Conservation (phyloP, 2,113 vertebrate genomes). For the Neofelis nebulosa region DNA sequence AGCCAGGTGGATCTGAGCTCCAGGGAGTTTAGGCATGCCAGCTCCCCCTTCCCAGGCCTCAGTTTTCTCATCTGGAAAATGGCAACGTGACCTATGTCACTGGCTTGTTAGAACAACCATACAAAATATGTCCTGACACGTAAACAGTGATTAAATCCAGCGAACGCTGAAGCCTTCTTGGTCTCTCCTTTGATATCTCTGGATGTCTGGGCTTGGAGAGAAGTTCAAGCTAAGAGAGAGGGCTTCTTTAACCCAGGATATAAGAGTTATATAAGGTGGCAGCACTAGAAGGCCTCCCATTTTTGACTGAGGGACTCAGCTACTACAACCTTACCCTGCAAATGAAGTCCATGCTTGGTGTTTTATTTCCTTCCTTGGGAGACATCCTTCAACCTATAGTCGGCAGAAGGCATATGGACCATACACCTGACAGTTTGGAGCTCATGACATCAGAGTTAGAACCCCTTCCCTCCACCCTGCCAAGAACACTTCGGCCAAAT, state of each 20-base stretch:
- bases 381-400: background rate
- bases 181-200: background rate
- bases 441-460: background rate
- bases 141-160: background rate
- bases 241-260: background rate
- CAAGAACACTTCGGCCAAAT: background rate
- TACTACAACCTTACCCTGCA: too few relatives aligned
- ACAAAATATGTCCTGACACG: background rate
- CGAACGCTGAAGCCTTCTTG: background rate
- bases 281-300: background rate
- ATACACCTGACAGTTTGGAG: background rate
- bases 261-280: background rate
- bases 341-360: background rate
- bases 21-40: background rate
- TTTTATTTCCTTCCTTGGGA: background rate
- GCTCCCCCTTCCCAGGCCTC: background rate
- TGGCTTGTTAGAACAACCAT: background rate
- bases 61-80: conserved; percentile 55
- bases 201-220: background rate
- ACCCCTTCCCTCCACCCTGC: background rate
- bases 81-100: background rate
- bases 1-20: background rate
- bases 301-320: background rate
- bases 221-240: background rate
- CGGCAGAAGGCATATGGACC: background rate